Percentiles rank a stretch among this genome's conserved stretches.
These are phyloP conservation scores for Syngnathus acus DNA, from an alignment of 2,797 vertebrate species.

Conservation along the genomic window DNA sequence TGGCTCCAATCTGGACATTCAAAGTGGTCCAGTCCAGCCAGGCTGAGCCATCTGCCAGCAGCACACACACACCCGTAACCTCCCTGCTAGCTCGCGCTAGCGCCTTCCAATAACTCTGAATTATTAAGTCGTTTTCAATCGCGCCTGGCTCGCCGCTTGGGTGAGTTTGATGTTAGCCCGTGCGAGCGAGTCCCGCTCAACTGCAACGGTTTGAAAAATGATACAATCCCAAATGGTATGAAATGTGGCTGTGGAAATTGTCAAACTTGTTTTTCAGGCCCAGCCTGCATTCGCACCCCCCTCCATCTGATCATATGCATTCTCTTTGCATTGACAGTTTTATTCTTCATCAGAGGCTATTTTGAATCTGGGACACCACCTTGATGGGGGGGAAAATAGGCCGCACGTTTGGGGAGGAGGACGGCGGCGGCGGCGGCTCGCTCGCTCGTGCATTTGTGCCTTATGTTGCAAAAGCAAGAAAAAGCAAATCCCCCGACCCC, in stretches of 20 bases:
- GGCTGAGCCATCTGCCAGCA: constrained; percentile 66
- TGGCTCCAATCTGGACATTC: constrained; percentile 21
- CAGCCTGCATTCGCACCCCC: constrained; percentile 23
- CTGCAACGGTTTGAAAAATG: background rate
- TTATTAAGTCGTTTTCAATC: constrained; percentile 57
- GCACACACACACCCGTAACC: constrained; percentile 36
- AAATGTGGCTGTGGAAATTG: background rate
- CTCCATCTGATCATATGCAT: constrained; percentile 27
- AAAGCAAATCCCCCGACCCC: background rate
- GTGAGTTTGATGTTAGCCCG: constrained; percentile 31
- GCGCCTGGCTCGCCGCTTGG: constrained; percentile 13
- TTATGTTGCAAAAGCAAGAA: background rate
- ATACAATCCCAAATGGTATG: background rate
- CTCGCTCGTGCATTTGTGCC: too few species aligned
- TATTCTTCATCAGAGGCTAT: constrained; percentile 48
- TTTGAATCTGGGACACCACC: constrained; percentile 72
- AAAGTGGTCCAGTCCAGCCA: constrained; percentile 23
- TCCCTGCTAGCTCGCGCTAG: background rate
- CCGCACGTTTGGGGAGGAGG: constrained; percentile 41
- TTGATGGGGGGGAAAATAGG: constrained; percentile 69
- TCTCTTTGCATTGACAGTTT: constrained; percentile 37
- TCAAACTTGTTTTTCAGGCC: constrained; percentile 3
- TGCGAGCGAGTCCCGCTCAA: background rate
- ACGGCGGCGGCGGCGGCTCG: too few species aligned
- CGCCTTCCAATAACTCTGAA: constrained; percentile 55